Base-by-base conservation (phyloP, 2,113 vertebrate species). In the Oxyruncus cristatus region DNA sequence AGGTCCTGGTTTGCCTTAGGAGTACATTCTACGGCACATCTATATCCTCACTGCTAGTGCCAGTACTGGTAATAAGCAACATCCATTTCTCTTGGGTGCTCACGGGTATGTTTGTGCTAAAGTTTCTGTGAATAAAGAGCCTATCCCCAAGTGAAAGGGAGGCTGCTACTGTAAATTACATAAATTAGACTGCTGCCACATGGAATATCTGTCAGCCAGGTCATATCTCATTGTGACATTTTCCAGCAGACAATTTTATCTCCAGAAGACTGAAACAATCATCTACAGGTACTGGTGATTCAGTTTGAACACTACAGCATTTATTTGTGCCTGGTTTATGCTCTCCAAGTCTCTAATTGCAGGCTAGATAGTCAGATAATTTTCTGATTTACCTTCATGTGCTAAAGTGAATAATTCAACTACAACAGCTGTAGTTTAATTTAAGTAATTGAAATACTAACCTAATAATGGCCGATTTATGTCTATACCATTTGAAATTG, bases 381-480 rank as follows among this genome's bases (percentile, higher is more conserved):
- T 93, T 93, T 95, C 92, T 91, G 80, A 94, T 96, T 93, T 97
- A 90, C 85, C 74, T 89, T 95, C 73, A 68, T 91, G 58, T 85
- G 59, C 68, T 91, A 30, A 91, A 95, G 71, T 62, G 80, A 91
- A 80, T 88, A 90, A 97, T 89, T 96, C 96, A 95, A 93, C 75
- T 84, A 83, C 79, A 94, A 88, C 87, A 95, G 92, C 91, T 96
- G 46, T 87, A 94, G 70, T 92, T 96, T 61, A 95, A 75, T 97
- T 88, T 56, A 84, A 81, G 92, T 90, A 90, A 88, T 88, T 92
- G 58, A 88, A 96, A 94, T 85, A 61, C 92, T 92, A 88, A 96
- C 52, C 55, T 86, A 91, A 90, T 92, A 72, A 73, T 68, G 53
- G 74, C 32, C 33, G 75, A 78, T 93, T 95, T 84, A 26, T 84